Evolutionary conservation across 2,888 invertebrate species (phyloP), one percentile per base, ranked within the genome.

Genomic region (Chrysodeixis includens): DNA sequence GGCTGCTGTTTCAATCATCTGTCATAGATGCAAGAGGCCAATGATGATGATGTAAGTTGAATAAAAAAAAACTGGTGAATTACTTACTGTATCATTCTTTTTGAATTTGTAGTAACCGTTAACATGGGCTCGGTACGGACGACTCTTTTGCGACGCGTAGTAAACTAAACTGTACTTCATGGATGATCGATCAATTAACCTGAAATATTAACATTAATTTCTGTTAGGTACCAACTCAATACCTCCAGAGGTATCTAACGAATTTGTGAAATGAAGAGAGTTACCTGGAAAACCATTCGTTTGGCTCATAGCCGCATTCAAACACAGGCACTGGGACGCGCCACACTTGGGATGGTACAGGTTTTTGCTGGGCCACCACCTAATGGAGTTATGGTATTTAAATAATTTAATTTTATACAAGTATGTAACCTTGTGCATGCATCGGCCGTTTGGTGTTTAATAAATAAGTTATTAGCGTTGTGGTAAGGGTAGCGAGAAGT

Each of bases 291-390:
- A 98, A 93, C 98, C 98, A 98, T 61, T 96, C 95, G 18, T 97
- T 96, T 12, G 96, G 96, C 71, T 96, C 96, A 65, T 96, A 96
- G 0, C 98, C 98, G 85, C 98, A 98, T 83, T 98, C 97, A 78
- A 96, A 94, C 0, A 96, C 97, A 0, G 95, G 92, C 0, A 97
- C 95, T 0, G 92, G 83, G 0, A 92, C 92, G 14, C 95, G 95
- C 96, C 96, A 97, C 0, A 97, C 95, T 0, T 90, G 83, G 0
- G 96, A 96, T 4, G 87, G 92, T 60, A 92, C 92, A 1, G 86
- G 76, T 57, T 74, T 79, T 74, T 85, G 81, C 30, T 80, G 67
- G 62, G 90, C 87, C n/a, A 74, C 89, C 14, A 92, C 79, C 93
- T 92, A 56, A 26, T 85, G 83, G 26, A 54, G 7, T 26, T 35